These are phyloP conservation scores for Drosophila recens DNA, from an alignment of 2,888 invertebrate species.

Conservation along the genomic window DNA sequence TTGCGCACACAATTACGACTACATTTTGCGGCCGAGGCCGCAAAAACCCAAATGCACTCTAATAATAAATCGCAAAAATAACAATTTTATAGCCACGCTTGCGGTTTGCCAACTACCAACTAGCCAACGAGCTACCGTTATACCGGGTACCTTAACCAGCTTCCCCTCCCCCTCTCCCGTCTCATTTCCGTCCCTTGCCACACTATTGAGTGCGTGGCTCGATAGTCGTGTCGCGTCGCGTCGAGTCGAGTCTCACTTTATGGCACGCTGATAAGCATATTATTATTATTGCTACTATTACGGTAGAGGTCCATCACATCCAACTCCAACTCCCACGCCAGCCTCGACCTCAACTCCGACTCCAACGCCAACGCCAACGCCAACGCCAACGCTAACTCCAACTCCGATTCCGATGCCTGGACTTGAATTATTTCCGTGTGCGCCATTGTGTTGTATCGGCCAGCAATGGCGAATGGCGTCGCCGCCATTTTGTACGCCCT, in stretches of 20 bases:
- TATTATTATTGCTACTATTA: slow-evolving; percentile 73
- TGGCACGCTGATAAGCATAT: slow-evolving; percentile 78
- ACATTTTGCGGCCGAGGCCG: slow-evolving; percentile 63
- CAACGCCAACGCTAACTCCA: slow-evolving; percentile 3
- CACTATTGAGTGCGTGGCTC: slow-evolving; percentile 38
- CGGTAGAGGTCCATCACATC: slow-evolving; percentile 26
- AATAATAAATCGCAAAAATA: slow-evolving; percentile 80
- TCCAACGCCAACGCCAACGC: neutral
- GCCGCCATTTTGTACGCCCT: slow-evolving; percentile 54
- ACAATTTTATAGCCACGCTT: slow-evolving; percentile 75
- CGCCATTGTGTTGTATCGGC: slow-evolving; percentile 49
- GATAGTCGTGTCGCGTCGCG: slow-evolving; percentile 44
- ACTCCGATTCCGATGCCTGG: slow-evolving; percentile 28
- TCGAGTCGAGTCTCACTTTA: slow-evolving; percentile 56
- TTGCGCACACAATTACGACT: slow-evolving; percentile 69
- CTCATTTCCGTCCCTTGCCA: neutral
- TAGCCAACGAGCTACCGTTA: slow-evolving; percentile 6
- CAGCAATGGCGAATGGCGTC: slow-evolving; percentile 34
- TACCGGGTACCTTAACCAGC: slow-evolving; percentile 25
- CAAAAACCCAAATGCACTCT: slow-evolving; percentile 78
- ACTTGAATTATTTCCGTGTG: slow-evolving; percentile 55
- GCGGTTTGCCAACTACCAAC: slow-evolving; percentile 48
- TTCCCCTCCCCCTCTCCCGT: neutral
- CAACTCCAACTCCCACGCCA: neutral
- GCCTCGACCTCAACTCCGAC: neutral